A percentile compares a stretch with the other conserved stretches of the same genome.
These are phyloP conservation scores for Enteromius radiatus DNA, from an alignment of 2,797 vertebrate species.

Conservation along the genomic window DNA sequence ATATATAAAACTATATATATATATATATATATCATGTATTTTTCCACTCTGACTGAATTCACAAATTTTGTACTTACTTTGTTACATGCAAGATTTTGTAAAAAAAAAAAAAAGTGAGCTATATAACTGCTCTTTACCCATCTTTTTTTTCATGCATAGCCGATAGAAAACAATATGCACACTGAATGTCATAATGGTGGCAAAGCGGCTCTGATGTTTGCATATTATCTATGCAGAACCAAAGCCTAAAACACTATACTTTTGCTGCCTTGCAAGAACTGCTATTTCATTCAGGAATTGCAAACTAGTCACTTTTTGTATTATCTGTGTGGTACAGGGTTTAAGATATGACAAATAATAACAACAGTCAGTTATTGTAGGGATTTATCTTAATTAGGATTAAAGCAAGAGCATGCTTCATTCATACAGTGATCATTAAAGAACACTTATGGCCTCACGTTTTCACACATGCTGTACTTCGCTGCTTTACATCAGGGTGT, in stretches of 20 bases:
- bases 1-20: too few relatives aligned
- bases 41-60: background rate
- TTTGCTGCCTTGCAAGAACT: slow-evolving; percentile 21
- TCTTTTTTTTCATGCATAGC: background rate
- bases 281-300: slow-evolving; percentile 4
- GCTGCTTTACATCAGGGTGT: background rate
- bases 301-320: slow-evolving; percentile 10
- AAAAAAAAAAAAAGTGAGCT: too few relatives aligned
- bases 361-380: slow-evolving; percentile 3
- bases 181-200: background rate
- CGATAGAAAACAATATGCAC: background rate
- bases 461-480: background rate
- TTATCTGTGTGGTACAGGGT: slow-evolving; percentile 8
- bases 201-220: background rate
- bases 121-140: too few relatives aligned
- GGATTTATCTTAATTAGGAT: background rate
- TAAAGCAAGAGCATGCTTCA: background rate
- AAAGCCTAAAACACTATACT: slow-evolving; percentile 3
- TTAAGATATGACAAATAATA: background rate
- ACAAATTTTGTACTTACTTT: background rate
- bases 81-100: background rate
- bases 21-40: too few relatives aligned
- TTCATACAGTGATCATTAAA: background rate
- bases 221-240: background rate
- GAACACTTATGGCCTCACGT: background rate